Evolutionary conservation across 1,140 invertebrate genomes (phyloP), one percentile per base, ranked within the genome.

Genomic region (Manduca sexta): DNA sequence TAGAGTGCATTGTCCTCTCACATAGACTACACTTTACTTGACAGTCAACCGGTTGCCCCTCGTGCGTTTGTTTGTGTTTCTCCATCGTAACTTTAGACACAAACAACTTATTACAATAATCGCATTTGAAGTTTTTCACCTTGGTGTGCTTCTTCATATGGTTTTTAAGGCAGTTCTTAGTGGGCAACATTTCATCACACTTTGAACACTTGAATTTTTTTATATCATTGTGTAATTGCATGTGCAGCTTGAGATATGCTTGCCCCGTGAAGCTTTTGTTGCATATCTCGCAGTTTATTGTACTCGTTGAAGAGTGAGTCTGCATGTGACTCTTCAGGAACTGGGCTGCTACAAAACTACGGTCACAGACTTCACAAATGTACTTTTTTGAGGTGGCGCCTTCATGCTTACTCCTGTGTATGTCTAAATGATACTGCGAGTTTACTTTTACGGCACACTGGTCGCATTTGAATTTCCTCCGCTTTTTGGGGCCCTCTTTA

Each of bases 171-270:
- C 91, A 90, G 51, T 91, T 91, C 39, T 91, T 89, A 0, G 90
- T 84, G 10, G 91, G 90, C 52, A 92, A 90, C 61, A 90, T 90
- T 45, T 92, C 91, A 13, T 90, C 88, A 45, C 90, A 91, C 39
- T 90, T 91, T 12, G 89, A 89, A 62, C 90, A 91, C 2, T 90
- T 86, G 38, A 91, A 91, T 39, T 90, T 91, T 56, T 91, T 91
- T 5, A 90, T 88, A 51, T 91, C 90, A 18, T 86, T 88, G 58
- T 92, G 91, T 12, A 90, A 78, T 51, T 90, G 88, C 70, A 90
- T 89, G 31, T 90, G 89, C 0, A 89, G 79, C 14, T 89, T 74
- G 1, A 90, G 55, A 45, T 89, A 89, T 15, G 89, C 89, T 17
- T 89, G 85, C 0, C 89, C 89, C 0, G 89, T 90, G 49, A 93